A percentile compares a stretch with the other conserved stretches of the same genome.
Evolutionary conservation across 1,140 invertebrate species (phyloP).

Genomic region (Bursaphelenchus mucronatus): DNA sequence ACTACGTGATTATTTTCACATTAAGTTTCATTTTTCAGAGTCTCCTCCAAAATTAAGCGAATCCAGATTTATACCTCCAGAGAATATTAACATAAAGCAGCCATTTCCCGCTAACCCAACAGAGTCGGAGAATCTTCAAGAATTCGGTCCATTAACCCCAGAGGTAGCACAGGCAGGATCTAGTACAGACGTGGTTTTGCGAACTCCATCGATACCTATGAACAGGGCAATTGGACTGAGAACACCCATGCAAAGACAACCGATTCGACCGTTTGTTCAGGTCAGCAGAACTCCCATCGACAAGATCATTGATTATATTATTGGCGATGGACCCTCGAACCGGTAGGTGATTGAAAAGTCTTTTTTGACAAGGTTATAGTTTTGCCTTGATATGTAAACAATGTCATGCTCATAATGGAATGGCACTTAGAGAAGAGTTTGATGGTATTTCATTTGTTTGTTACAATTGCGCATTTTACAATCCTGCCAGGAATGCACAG

Average conservation of each 20-base stretch:
- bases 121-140: neutral
- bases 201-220: neutral
- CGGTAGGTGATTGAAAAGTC: conserved; percentile 67
- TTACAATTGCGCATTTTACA: conserved; percentile 40
- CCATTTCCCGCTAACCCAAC: conserved; percentile 7
- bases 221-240: neutral
- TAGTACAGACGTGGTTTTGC: conserved; percentile 14
- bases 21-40: no score
- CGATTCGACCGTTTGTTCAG: conserved; percentile 49
- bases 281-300: conserved; percentile 26
- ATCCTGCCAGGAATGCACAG: conserved; percentile 24
- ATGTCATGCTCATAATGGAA: conserved; percentile 89
- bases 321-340: conserved; percentile 89
- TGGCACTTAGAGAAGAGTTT: conserved; percentile 92
- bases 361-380: conserved; percentile 22
- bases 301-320: conserved; percentile 72
- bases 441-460: conserved; percentile 68
- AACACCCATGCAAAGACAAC: conserved; percentile 20
- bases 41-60: no score
- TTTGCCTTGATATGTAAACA: conserved; percentile 81
- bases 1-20: no score
- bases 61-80: neutral
- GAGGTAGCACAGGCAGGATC: conserved; percentile 24
- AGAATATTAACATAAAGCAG: neutral
- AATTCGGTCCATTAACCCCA: conserved; percentile 6